Base-by-base conservation (phyloP, 53 echinoderm and acorn worm genomes). In the Temnopleurus reevesii region DNA sequence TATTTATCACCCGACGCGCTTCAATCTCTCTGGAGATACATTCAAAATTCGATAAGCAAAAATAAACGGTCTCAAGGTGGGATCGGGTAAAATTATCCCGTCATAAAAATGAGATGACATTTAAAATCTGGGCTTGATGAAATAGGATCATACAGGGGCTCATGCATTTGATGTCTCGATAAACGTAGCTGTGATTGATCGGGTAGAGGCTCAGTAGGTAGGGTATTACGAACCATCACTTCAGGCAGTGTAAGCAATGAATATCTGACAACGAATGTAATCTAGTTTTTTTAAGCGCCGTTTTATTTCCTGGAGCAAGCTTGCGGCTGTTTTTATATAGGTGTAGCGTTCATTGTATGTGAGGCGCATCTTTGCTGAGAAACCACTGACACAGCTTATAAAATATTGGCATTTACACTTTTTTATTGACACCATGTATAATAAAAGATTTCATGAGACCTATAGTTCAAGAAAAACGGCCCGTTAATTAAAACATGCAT, bases 21-120 rank as follows among this genome's bases (percentile, higher is more conserved):
- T 23, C 5, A n/a, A 21, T 19, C 23, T 43, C 71, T 71, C 71
- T 6, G n/a, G 43, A 71, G 71, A 71, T 41, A 41, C n/a, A 8
- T 71, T 71, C 18, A 71, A 38, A 71, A 43, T 71, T 71, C 41
- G 71, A 6, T 71, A 41, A 43, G 71, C 71, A 71, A 38, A 41
- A 36, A 71, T 71, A 71, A 71, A 71, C 23, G 71, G 71, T 71
- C 71, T 71, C 71, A 36, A 10, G 71, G 71, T 41, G 71, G 41
- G 41, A 21, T 8, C 41, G 38, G 71, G n/a, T 23, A 23, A 71
- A 71, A 71, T 71, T 4, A 71, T 41, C 71, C 71, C 71, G 1
- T 71, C 38, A 71, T 41, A 71, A n/a, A n/a, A 71, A 41, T 41
- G 71, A 71, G 19, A 71, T 71, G 71, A 71, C 71, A 71, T 71